Conservation (phyloP, 2,888 invertebrate genomes). For the Catocala fraxini region DNA sequence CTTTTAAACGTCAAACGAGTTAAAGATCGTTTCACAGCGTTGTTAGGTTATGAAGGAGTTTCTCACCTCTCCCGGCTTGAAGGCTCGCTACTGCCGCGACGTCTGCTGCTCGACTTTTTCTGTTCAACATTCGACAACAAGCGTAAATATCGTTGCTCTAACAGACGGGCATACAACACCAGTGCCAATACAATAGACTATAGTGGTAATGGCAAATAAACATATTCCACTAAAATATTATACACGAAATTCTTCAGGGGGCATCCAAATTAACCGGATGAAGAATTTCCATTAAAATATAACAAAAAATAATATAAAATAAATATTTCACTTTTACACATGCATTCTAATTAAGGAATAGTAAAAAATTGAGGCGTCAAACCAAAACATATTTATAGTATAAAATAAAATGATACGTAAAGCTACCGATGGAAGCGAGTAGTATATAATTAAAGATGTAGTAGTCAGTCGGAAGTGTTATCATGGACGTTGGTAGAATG, state of each 20-base stretch:
- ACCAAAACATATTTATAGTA: constrained; percentile 58
- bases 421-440: constrained; percentile 82
- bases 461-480: constrained; percentile 44
- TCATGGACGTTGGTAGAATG: constrained; percentile 56
- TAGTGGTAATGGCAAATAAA: constrained; percentile 84
- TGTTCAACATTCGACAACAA: constrained; percentile 72
- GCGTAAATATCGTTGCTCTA: constrained; percentile 57
- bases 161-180: constrained; percentile 71
- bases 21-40: too few relatives aligned
- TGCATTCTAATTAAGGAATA: constrained; percentile 76
- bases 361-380: constrained; percentile 69
- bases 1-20: too few relatives aligned
- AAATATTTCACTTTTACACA: constrained; percentile 72
- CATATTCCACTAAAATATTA: constrained; percentile 65
- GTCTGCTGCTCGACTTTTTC: constrained; percentile 82
- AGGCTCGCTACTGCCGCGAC: constrained; percentile 74
- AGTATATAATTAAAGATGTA: constrained; percentile 57
- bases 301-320: constrained; percentile 52
- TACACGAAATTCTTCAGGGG: constrained; percentile 66
- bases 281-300: constrained; percentile 62
- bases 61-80: constrained; percentile 77
- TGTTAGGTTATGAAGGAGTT: background rate
- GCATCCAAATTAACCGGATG: constrained; percentile 44
- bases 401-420: constrained; percentile 62
- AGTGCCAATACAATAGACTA: constrained; percentile 87